A percentile compares a stretch with the other conserved stretches of the same genome.
Evolutionary conservation across 1,140 invertebrate genomes (phyloP).

Genomic region (Coenobita brevimanus): DNA sequence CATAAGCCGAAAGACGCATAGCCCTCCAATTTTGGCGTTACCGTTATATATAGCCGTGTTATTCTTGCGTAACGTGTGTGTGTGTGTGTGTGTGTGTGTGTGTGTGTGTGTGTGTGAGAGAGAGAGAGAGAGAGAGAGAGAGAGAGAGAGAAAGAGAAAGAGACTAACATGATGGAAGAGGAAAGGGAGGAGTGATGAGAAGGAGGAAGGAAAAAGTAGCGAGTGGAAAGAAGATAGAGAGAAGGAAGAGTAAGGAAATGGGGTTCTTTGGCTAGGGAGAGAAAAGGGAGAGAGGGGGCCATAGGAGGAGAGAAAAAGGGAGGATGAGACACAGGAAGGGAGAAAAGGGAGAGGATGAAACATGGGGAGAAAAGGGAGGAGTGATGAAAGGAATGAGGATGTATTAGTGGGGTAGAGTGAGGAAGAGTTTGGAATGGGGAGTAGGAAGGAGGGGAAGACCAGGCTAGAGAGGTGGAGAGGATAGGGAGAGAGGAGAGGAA

Average conservation of each 20-base stretch:
- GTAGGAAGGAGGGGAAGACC: not conserved
- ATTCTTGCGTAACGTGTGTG: not conserved
- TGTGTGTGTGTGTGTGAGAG: not conserved
- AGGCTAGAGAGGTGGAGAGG: not conserved
- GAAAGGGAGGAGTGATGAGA: not conserved
- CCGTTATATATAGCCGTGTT: too few species aligned
- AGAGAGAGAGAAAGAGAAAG: not conserved
- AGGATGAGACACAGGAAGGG: too few species aligned
- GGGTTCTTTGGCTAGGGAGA: not conserved
- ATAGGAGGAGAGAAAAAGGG: not conserved
- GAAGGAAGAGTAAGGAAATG: not conserved
- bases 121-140: not conserved
- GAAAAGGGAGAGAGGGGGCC: not conserved
- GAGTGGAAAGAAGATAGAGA: not conserved
- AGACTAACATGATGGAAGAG: not conserved
- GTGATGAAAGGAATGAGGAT: too few species aligned
- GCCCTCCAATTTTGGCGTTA: too few species aligned
- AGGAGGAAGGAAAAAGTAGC: not conserved
- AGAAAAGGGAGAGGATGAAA: too few species aligned
- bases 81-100: conserved; percentile 7
- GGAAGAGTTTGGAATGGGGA: not conserved
- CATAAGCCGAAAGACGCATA: too few species aligned
- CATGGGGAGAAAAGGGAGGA: too few species aligned
- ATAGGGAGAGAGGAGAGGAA: not conserved
- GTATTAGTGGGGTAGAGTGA: not conserved